Percentiles rank a stretch among this genome's conserved stretches.
phyloP scores from a whole-genome alignment of 2,797 vertebrate species.

The Sarcophilus harrisii region DNA sequence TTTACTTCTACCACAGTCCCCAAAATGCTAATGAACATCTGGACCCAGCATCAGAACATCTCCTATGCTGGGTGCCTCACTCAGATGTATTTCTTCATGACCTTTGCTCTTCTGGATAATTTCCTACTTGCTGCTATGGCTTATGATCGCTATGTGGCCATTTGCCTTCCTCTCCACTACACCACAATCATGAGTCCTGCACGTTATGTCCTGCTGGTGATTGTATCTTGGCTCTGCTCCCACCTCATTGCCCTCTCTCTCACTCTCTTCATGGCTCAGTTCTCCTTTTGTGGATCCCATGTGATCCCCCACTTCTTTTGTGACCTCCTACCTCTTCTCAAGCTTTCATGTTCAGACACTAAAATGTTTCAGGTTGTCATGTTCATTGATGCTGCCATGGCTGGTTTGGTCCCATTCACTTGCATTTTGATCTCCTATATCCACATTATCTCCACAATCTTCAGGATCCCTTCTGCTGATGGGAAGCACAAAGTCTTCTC shows the following conservation, averaged over 20 bases:
- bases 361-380: slow-evolving; percentile 36
- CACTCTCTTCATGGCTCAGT: slow-evolving; percentile 80
- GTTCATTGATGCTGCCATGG: slow-evolving; percentile 43
- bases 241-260: slow-evolving; percentile 40
- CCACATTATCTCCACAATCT: slow-evolving; percentile 56
- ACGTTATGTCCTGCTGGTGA: slow-evolving; percentile 61
- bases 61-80: slow-evolving; percentile 47
- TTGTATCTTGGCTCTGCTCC: slow-evolving; percentile 66
- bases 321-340: slow-evolving; percentile 84
- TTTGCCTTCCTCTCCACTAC: slow-evolving; percentile 76
- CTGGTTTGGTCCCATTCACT: slow-evolving; percentile 56
- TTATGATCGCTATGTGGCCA: slow-evolving; percentile 65
- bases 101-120: slow-evolving; percentile 39
- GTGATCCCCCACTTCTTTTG: slow-evolving; percentile 84
- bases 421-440: slow-evolving; percentile 63
- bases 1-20: slow-evolving; percentile 62
- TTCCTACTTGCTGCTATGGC: slow-evolving; percentile 68
- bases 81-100: slow-evolving; percentile 71
- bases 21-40: slow-evolving; percentile 56
- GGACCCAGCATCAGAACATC: slow-evolving; percentile 42
- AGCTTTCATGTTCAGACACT: slow-evolving; percentile 76
- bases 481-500: slow-evolving; percentile 63
- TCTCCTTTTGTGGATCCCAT: slow-evolving; percentile 84
- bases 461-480: slow-evolving; percentile 54
- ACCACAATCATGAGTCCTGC: slow-evolving; percentile 65